These are phyloP conservation scores for Enteromius mattozi DNA, from an alignment of 2,797 vertebrate genomes.

Conservation along the genomic window DNA sequence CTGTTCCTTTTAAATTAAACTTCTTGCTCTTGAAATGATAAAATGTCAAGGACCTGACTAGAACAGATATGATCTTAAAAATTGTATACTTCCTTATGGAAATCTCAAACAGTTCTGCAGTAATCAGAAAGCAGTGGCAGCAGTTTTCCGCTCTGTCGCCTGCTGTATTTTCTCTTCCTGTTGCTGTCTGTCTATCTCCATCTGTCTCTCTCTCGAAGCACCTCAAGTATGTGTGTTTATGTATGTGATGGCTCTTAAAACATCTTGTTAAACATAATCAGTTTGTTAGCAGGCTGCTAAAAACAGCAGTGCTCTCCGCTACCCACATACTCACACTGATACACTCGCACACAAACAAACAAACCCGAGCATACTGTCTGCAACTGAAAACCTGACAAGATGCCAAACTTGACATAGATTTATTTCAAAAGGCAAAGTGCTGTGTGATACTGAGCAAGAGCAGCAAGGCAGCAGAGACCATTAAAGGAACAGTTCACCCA, in stretches of 20 bases:
- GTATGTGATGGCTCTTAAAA: slow-evolving; percentile 74
- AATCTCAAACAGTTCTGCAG: slow-evolving; percentile 22
- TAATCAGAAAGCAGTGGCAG: slow-evolving; percentile 14
- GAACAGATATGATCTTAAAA: background rate
- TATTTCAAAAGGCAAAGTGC: slow-evolving; percentile 36
- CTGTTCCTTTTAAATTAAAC: background rate
- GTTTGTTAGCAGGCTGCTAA: slow-evolving; percentile 70
- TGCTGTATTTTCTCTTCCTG: slow-evolving; percentile 40
- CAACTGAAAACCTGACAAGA: slow-evolving; percentile 46
- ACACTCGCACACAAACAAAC: slow-evolving; percentile 45
- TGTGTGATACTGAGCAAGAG: slow-evolving; percentile 26
- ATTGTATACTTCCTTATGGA: background rate
- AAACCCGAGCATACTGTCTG: slow-evolving; percentile 33
- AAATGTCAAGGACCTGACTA: background rate
- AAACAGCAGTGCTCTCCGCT: slow-evolving; percentile 75
- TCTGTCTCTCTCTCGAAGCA: slow-evolving; percentile 16
- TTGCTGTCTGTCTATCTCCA: slow-evolving; percentile 29
- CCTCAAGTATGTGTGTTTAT: slow-evolving; percentile 63
- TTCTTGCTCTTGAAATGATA: background rate
- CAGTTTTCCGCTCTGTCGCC: background rate
- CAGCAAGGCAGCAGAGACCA: background rate
- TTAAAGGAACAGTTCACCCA: background rate
- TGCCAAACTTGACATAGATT: slow-evolving; percentile 44
- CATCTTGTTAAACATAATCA: slow-evolving; percentile 80
- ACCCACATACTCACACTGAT: slow-evolving; percentile 35